phyloP scores from a whole-genome alignment of 2,888 invertebrate species.

The Agriopis marginaria region DNA sequence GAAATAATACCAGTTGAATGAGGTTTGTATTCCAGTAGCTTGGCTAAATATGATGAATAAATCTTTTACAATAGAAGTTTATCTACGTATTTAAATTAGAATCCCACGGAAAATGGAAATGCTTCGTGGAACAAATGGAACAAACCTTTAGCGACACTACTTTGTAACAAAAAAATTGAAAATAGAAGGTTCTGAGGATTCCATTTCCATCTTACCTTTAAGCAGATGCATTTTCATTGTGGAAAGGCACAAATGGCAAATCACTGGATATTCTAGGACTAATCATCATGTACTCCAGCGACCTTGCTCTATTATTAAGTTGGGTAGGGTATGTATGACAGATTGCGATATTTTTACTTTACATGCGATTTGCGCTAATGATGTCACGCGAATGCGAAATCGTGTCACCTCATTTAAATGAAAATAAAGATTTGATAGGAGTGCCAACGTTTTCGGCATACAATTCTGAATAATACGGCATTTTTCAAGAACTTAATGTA shows the following conservation, averaged over 20 bases:
- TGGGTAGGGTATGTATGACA: constrained; percentile 37
- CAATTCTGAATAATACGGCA: background rate
- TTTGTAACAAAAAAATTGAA: background rate
- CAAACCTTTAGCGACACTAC: background rate
- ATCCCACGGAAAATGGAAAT: background rate
- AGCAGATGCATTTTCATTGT: constrained; percentile 14
- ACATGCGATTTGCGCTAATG: constrained; percentile 45
- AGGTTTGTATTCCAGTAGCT: constrained; percentile 44
- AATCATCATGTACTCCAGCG: constrained; percentile 41
- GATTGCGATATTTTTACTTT: constrained; percentile 46
- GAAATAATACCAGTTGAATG: constrained; percentile 33
- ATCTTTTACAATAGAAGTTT: constrained; percentile 2
- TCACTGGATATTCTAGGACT: constrained; percentile 33
- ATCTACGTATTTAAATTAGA: constrained; percentile 11
- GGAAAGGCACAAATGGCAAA: background rate
- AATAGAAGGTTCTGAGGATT: constrained; percentile 1
- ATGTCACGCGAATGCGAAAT: constrained; percentile 49
- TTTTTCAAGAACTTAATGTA: background rate
- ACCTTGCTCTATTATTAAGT: constrained; percentile 49
- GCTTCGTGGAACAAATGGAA: background rate
- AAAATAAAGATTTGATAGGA: constrained; percentile 31
- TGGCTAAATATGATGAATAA: constrained; percentile 40
- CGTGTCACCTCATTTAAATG: constrained; percentile 38
- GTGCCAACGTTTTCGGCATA: constrained; percentile 15
- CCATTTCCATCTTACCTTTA: constrained; percentile 1